Evolutionary conservation across 1,140 invertebrate species (phyloP), one percentile per base, ranked within the genome.

Genomic region (Camponotus floridanus): DNA sequence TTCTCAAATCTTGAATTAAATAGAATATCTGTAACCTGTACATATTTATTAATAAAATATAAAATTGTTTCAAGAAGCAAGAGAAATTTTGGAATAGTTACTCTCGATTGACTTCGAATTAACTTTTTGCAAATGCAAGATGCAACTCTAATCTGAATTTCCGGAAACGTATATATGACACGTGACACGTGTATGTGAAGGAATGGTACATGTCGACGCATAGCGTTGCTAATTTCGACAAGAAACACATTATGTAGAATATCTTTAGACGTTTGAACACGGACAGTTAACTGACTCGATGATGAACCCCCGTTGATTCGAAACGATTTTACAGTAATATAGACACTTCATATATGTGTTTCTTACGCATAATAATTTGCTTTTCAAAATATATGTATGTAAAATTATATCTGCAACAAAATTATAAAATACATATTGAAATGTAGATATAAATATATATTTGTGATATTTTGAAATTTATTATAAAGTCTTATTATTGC

Each of bases 231-330:
- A 83, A 81, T 81, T 81, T 59, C 68, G 39, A 74, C 79, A 83
- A 83, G 79, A 83, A 83, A 74, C 68, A 39, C 68, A 83, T 83
- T 74, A 83, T 83, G 79, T 74, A 74, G 68, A 83, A 83, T 83
- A 83, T 83, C 79, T 71, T 73, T 83, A 83, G 79, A 83, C 79
- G 79, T 83, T 21, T 61, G 39, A 70, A 83, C 55, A 83, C n/a
- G 68, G 42, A 4, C 55, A 9, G 68, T 73, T 68, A 70, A 83
- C 68, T 74, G 79, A 83, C 79, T 83, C 67, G 39, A 61, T 83
- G 31, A 83, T 83, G 79, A 83, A 83, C 79, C 73, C 11, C 36
- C 55, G 68, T 83, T 61, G 61, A 83, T 48, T 51, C 45, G 11
- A 73, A 74, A 61, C 51, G n/a, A 62, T 74, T 26, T 42, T 73